These are phyloP conservation scores for Nephotettix cincticeps DNA, from an alignment of 1,140 invertebrate species.

Conservation along the genomic window DNA sequence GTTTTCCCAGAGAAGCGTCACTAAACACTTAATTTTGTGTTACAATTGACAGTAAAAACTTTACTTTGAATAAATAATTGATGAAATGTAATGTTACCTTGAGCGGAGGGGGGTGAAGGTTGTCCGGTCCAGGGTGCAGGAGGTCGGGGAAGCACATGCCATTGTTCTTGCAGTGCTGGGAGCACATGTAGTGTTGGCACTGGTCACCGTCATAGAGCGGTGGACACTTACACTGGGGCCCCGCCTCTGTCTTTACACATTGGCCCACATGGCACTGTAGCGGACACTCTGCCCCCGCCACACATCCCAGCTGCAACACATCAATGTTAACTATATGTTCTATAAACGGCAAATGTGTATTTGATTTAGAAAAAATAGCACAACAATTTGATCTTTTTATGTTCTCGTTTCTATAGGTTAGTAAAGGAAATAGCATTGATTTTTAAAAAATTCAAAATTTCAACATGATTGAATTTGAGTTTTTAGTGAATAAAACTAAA, in stretches of 20 bases:
- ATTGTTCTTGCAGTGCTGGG: constrained; percentile 62
- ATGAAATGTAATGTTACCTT: not conserved
- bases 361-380: too few relatives aligned
- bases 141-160: constrained; percentile 53
- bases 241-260: constrained; percentile 51
- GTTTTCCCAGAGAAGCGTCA: too few relatives aligned
- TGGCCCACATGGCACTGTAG: constrained; percentile 54
- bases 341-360: too few relatives aligned
- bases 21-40: too few relatives aligned
- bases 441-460: too few relatives aligned
- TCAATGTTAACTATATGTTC: not conserved
- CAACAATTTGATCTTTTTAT: too few relatives aligned
- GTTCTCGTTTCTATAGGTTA: too few relatives aligned
- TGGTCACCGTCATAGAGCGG: constrained; percentile 58
- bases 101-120: not conserved
- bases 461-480: too few relatives aligned
- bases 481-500: too few relatives aligned
- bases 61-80: too few relatives aligned
- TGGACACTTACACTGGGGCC: constrained; percentile 58
- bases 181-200: constrained; percentile 65
- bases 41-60: too few relatives aligned
- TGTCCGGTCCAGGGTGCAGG: not conserved
- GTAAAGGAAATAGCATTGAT: too few relatives aligned
- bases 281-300: constrained; percentile 42
- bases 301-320: constrained; percentile 31